Conservation (phyloP, 2,888 invertebrate species). For the Gymnoscelis rufifasciata region DNA sequence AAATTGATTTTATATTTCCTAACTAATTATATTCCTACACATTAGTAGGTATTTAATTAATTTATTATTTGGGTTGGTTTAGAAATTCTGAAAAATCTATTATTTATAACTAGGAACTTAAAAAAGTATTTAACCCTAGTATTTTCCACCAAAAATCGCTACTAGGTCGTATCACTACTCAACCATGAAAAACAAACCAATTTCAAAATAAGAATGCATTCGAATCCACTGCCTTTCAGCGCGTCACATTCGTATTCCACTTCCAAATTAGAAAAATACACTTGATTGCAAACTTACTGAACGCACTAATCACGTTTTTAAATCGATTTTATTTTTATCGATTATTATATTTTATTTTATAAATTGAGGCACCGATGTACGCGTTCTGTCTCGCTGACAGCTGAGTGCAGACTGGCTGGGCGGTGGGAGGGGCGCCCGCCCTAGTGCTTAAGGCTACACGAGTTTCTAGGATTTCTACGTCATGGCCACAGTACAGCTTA, state of each 20-base stretch:
- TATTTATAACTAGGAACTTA: conserved; percentile 7
- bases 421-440: conserved; percentile 43
- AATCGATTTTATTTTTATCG: conserved; percentile 26
- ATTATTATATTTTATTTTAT: conserved; percentile 30
- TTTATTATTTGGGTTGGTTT: no score
- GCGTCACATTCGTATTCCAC: conserved; percentile 14
- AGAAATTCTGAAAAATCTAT: background rate
- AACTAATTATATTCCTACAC: no score
- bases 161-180: conserved; percentile 10
- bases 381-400: conserved; percentile 38
- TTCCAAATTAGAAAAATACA: conserved; percentile 17
- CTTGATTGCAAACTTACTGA: conserved; percentile 2
- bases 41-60: no score
- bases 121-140: conserved; percentile 5
- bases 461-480: conserved; percentile 31
- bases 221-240: conserved; percentile 22
- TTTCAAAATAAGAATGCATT: conserved; percentile 20
- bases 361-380: conserved; percentile 16
- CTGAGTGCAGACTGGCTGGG: conserved; percentile 41
- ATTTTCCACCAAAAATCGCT: conserved; percentile 5
- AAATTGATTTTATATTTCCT: no score
- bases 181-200: conserved; percentile 22
- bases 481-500: background rate
- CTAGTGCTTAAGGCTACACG: conserved; percentile 37
- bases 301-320: conserved; percentile 23